Base-by-base conservation (phyloP, 2,797 vertebrate genomes). In the Platyrinchus mystaceus region DNA sequence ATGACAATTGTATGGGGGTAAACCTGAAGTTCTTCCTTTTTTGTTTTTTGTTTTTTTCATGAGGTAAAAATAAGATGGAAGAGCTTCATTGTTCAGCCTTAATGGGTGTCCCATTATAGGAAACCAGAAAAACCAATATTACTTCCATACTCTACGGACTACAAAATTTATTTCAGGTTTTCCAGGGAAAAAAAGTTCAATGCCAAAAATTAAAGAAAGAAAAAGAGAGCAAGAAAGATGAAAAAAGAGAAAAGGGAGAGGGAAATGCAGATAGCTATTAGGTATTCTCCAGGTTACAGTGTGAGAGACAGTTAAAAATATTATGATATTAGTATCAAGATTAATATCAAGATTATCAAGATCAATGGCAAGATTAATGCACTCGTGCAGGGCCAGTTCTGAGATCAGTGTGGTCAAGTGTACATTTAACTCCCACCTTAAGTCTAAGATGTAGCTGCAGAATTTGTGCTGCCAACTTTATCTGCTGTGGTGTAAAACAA, bases 151-250 rank as follows among this genome's bases (percentile, higher is more conserved):
- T 34, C 46, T 58, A 22, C 4, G 41, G 41, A 67, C 26, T 12
- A 89, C 50, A 79, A 12, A 52, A 32, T 41, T 52, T 71, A 43
- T 52, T 87, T 78, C 27, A n/a, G 46, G 11, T 44, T 71, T 71
- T 66, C 24, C 46, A 20, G 14, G 41, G 12, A 18, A 71, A 89
- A 79, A 55, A 3, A 0, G 0, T 0, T 0, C 23, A 37, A 24
- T 12, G 21, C 37, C 20, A 60, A 59, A 71, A 81, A 18, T 62
- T 6, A 55, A 22, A 69, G 8, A 43, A 56, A 44, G 27, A 46
- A 6, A 49, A 30, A 21, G 27, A 67, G 14, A n/a, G 37, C 3
- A 3, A 36, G 8, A 58, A 50, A n/a, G 19, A 5, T 4, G 21
- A 28, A 46, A 55, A 66, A 50, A 13, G 5, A 20, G 15, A 71